Conservation (phyloP, 2,797 vertebrate species). For the Geotria australis region DNA sequence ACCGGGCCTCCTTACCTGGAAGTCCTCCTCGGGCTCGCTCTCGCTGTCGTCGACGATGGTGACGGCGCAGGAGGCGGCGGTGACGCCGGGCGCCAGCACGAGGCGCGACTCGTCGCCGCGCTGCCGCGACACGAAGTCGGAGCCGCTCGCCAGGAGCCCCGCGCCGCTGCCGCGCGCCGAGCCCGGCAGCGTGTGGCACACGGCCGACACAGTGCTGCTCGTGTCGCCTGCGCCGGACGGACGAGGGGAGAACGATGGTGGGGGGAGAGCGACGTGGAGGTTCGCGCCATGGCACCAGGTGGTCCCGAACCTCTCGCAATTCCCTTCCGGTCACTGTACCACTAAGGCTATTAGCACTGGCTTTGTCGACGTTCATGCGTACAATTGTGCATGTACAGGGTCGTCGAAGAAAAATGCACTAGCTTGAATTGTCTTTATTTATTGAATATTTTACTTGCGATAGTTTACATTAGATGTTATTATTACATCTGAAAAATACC, state of each 20-base stretch:
- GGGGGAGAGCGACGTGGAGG: not conserved
- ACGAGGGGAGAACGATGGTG: not conserved
- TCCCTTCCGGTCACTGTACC: not conserved
- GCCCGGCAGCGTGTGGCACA: conserved; percentile 51
- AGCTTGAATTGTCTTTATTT: too few relatives aligned
- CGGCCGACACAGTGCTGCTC: conserved; percentile 44
- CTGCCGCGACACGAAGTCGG: conserved; percentile 62
- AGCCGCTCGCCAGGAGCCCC: conserved; percentile 42
- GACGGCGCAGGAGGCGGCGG: conserved; percentile 41
- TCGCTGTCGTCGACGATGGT: conserved; percentile 70
- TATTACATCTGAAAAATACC: too few relatives aligned
- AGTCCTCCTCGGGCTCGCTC: conserved; percentile 80
- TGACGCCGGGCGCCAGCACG: conserved; percentile 37
- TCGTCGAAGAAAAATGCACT: too few relatives aligned
- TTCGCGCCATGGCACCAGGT: too few relatives aligned
- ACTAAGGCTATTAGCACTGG: too few relatives aligned
- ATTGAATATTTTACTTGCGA: too few relatives aligned
- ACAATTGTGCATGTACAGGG: too few relatives aligned
- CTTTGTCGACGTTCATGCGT: too few relatives aligned
- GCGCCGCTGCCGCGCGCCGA: conserved; percentile 60
- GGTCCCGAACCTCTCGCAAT: not conserved
- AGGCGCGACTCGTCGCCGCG: conserved; percentile 31
- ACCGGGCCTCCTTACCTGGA: conserved; percentile 22
- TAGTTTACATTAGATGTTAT: too few relatives aligned
- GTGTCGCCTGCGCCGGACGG: conserved; percentile 23